phyloP scores from a whole-genome alignment of 2,113 vertebrate genomes.

The Corynorhinus townsendii region DNA sequence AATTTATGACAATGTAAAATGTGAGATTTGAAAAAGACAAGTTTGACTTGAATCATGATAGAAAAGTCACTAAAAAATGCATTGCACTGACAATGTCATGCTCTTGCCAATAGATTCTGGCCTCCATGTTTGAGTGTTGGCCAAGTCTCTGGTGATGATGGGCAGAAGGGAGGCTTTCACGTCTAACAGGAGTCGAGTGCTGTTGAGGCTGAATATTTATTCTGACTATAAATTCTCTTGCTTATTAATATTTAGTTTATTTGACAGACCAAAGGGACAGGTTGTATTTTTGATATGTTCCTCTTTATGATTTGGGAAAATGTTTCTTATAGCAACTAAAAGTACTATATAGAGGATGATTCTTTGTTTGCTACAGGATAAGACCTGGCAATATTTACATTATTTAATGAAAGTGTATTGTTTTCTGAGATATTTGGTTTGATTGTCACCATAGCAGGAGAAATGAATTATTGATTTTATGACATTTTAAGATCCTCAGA shows the following conservation, averaged over 20 bases:
- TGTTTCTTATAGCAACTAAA: background rate
- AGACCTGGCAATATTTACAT: background rate
- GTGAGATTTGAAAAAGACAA: background rate
- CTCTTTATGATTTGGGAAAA: background rate
- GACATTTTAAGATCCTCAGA: background rate
- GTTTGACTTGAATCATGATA: background rate
- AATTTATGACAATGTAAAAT: background rate
- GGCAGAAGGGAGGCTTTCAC: conserved; percentile 3
- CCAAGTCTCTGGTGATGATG: conserved; percentile 32
- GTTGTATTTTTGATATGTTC: background rate
- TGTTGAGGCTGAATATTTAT: background rate
- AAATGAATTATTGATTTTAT: background rate
- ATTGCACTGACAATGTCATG: conserved; percentile 69
- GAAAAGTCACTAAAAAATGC: conserved; percentile 22
- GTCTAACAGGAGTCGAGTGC: background rate
- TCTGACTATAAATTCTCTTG: background rate
- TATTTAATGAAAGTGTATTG: background rate
- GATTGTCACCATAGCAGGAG: background rate
- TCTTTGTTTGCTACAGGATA: background rate
- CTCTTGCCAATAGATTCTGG: conserved; percentile 59
- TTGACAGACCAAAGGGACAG: background rate
- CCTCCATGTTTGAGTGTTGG: background rate
- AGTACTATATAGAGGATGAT: background rate
- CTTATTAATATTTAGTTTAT: background rate
- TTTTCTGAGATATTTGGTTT: background rate